Conservation (phyloP, 2,888 invertebrate genomes). For the Cerceris ruficornis region DNA sequence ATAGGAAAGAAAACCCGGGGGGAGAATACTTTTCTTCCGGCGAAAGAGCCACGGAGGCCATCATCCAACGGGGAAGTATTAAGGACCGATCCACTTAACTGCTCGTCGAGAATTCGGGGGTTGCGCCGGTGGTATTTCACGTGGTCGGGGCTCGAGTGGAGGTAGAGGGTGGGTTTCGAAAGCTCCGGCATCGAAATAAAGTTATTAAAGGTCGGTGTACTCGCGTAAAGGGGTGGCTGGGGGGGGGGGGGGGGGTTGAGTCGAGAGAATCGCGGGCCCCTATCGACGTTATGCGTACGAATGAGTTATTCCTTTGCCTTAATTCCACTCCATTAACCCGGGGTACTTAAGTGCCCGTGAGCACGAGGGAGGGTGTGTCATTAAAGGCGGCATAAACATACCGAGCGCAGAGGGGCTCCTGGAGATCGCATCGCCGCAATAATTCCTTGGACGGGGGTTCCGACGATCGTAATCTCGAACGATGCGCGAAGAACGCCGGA, state of each 20-base stretch:
- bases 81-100: conserved; percentile 66
- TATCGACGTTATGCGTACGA: conserved; percentile 65
- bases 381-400: conserved; percentile 61
- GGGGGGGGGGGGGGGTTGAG: conserved; percentile 3
- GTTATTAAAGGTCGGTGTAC: conserved; percentile 58
- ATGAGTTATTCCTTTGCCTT: conserved; percentile 66
- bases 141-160: conserved; percentile 38
- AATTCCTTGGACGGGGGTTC: conserved; percentile 31
- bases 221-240: neutral
- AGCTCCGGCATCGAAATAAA: conserved; percentile 61
- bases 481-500: conserved; percentile 21
- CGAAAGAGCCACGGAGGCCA: conserved; percentile 21
- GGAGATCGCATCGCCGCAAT: conserved; percentile 33
- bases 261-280: conserved; percentile 11
- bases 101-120: conserved; percentile 66
- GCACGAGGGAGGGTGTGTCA: conserved; percentile 48
- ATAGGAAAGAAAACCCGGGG: conserved; percentile 27
- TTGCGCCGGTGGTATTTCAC: conserved; percentile 59
- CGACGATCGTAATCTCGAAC: conserved; percentile 15
- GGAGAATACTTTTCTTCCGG: conserved; percentile 44
- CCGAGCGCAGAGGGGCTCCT: neutral
- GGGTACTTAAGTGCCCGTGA: conserved; percentile 61
- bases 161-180: conserved; percentile 15
- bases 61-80: conserved; percentile 47
- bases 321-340: conserved; percentile 66